Percentiles rank a stretch among this genome's conserved stretches.
These are phyloP conservation scores for Protodeltote pygarga DNA, from an alignment of 2,888 invertebrate species.

Conservation along the genomic window DNA sequence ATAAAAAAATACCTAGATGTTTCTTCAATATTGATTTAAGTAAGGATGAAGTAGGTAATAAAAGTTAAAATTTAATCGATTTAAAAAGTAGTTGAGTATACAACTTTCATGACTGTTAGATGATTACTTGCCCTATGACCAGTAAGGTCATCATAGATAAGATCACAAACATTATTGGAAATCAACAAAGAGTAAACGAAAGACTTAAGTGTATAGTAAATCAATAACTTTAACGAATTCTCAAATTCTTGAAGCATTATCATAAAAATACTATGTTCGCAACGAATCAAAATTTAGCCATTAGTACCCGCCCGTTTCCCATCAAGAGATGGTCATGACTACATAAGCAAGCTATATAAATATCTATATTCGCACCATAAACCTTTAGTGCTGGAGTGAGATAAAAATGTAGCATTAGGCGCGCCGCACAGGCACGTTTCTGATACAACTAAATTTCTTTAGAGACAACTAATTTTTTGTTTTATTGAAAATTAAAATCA, in stretches of 20 bases:
- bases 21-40: no score
- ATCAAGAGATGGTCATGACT: slow-evolving; percentile 36
- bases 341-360: slow-evolving; percentile 40
- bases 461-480: no score
- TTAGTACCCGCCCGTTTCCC: slow-evolving; percentile 42
- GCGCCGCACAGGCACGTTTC: slow-evolving; percentile 24
- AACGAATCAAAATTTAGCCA: slow-evolving; percentile 41
- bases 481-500: no score
- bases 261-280: slow-evolving; percentile 28
- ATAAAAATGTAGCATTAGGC: slow-evolving; percentile 46
- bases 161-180: slow-evolving; percentile 20
- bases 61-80: slow-evolving; percentile 7
- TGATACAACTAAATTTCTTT: slow-evolving; percentile 17
- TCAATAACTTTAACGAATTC: slow-evolving; percentile 22
- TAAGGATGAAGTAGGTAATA: slow-evolving; percentile 10
- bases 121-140: slow-evolving; percentile 6
- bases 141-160: slow-evolving; percentile 16
- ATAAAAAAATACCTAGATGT: no score
- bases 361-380: slow-evolving; percentile 59
- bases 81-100: slow-evolving; percentile 5
- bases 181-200: slow-evolving; percentile 17
- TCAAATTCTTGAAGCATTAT: slow-evolving; percentile 6
- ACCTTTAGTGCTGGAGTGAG: slow-evolving; percentile 52
- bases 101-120: slow-evolving; percentile 4
- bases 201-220: slow-evolving; percentile 6